phyloP scores from a whole-genome alignment of 2,888 invertebrate genomes.

The Brachypalpus laphriformis region DNA sequence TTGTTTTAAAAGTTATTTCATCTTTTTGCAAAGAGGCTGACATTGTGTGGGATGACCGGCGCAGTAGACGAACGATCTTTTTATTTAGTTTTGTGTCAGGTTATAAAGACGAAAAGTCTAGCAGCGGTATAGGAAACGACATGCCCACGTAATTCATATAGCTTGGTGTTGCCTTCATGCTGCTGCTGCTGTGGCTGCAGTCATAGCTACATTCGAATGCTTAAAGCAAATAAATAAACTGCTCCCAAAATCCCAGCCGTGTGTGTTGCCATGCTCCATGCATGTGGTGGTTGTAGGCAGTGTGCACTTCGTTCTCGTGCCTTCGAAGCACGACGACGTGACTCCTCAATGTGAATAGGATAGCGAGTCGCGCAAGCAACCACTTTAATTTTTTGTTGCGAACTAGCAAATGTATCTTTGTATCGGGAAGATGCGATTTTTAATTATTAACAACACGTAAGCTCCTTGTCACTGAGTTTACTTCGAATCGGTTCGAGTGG shows the following conservation, averaged over 20 bases:
- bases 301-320: constrained; percentile 44
- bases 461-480: constrained; percentile 28
- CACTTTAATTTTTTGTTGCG: constrained; percentile 33
- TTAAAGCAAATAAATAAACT: constrained; percentile 64
- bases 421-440: constrained; percentile 54
- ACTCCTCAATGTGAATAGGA: constrained; percentile 48
- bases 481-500: constrained; percentile 32
- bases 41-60: constrained; percentile 70
- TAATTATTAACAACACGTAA: constrained; percentile 62
- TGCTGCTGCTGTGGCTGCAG: constrained; percentile 25
- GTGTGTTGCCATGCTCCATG: constrained; percentile 35
- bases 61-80: constrained; percentile 53
- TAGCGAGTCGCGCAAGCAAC: constrained; percentile 48
- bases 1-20: constrained; percentile 54
- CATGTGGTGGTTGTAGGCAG: constrained; percentile 44
- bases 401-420: constrained; percentile 49
- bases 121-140: constrained; percentile 63
- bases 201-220: constrained; percentile 45
- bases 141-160: constrained; percentile 66
- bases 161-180: constrained; percentile 49
- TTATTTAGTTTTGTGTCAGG: constrained; percentile 54
- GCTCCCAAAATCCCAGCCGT: constrained; percentile 49
- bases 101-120: constrained; percentile 72
- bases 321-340: constrained; percentile 49
- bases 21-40: constrained; percentile 41